phyloP scores from a whole-genome alignment of 2,113 vertebrate species.

The Eudorcas thomsonii region DNA sequence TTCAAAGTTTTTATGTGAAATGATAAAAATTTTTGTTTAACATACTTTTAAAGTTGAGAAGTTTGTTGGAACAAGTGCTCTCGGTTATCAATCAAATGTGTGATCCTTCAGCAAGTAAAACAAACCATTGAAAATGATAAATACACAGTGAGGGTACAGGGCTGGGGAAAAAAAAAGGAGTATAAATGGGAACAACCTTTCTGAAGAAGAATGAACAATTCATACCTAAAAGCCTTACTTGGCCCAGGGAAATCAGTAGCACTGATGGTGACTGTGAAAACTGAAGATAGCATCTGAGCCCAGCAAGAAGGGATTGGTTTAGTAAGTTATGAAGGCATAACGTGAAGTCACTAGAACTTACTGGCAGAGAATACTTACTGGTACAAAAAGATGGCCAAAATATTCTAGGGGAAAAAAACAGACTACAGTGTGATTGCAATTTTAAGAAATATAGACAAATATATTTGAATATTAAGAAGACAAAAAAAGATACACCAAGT shows the following conservation, averaged over 20 bases:
- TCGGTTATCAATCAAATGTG: neutral
- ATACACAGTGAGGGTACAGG: neutral
- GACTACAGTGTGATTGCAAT: neutral
- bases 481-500: neutral
- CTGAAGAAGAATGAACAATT: neutral
- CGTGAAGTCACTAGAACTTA: fast-evolving
- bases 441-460: neutral
- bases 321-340: neutral
- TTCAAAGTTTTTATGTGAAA: neutral
- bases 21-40: neutral
- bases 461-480: neutral
- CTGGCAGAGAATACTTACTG: neutral
- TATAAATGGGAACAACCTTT: neutral
- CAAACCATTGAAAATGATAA: neutral
- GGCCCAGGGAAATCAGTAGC: neutral
- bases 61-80: neutral
- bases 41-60: neutral
- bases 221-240: neutral
- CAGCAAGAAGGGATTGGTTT: neutral
- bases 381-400: neutral
- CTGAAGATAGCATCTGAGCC: neutral
- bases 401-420: neutral
- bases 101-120: neutral
- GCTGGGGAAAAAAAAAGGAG: neutral
- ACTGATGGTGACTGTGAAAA: neutral